Evolutionary conservation across 2,888 invertebrate genomes (phyloP).

Genomic region (Pherbina coryleti): DNA sequence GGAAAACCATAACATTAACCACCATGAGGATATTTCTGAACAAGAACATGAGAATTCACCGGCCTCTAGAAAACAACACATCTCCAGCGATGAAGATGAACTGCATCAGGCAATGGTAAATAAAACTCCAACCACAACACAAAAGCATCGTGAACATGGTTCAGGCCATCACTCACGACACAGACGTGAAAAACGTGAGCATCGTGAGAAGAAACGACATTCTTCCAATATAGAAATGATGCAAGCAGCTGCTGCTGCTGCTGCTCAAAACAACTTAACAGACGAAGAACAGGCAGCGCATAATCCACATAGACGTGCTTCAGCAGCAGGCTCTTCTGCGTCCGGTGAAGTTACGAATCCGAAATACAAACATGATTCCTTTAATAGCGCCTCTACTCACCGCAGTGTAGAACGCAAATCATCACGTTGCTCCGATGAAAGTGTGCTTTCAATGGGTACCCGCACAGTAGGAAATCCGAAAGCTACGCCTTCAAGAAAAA

Average conservation of each 20-base stretch:
- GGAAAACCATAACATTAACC: conserved; percentile 26
- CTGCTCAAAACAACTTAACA: conserved; percentile 46
- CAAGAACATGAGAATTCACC: conserved; percentile 35
- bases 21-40: conserved; percentile 43
- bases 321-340: conserved; percentile 55
- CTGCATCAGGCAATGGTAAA: conserved; percentile 32
- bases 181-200: conserved; percentile 63
- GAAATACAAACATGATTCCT: conserved; percentile 1
- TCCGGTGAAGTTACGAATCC: conserved; percentile 14
- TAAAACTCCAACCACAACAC: conserved; percentile 46
- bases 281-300: conserved; percentile 58
- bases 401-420: conserved; percentile 59
- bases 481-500: conserved; percentile 56
- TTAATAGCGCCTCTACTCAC: conserved; percentile 23
- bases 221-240: conserved; percentile 42
- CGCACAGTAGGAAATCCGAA: conserved; percentile 44
- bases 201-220: conserved; percentile 67
- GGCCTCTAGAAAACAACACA: conserved; percentile 37
- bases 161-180: conserved; percentile 58
- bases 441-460: conserved; percentile 47
- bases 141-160: conserved; percentile 57
- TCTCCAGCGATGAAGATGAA: conserved; percentile 57
- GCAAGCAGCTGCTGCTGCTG: conserved; percentile 6
- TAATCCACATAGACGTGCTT: conserved; percentile 51
- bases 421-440: conserved; percentile 58